Evolutionary conservation across 1,140 invertebrate species (phyloP).

Genomic region (Hetaerina americana): DNA sequence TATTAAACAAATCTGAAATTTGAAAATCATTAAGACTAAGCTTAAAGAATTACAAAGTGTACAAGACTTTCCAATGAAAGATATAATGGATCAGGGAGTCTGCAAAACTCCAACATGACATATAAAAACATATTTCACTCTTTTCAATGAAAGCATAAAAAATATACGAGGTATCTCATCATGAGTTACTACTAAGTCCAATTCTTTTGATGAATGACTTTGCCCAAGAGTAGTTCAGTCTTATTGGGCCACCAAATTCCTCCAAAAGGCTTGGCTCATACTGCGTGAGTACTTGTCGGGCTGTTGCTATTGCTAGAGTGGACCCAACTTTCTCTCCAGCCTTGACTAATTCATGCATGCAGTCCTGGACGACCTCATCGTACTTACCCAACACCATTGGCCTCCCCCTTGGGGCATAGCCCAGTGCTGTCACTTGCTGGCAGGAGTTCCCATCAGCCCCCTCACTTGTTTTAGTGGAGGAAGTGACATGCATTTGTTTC

Average conservation of each 20-base stretch:
- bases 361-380: conserved; percentile 28
- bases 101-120: no score
- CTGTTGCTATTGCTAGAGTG: conserved; percentile 28
- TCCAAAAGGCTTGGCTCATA: conserved; percentile 25
- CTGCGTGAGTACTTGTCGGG: conserved; percentile 28
- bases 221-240: conserved; percentile 28
- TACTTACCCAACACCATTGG: conserved; percentile 28
- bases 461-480: not conserved
- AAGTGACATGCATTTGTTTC: conserved; percentile 19
- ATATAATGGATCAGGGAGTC: no score
- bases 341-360: conserved; percentile 25
- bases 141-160: no score
- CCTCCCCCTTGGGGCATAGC: conserved; percentile 25
- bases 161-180: no score
- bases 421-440: conserved; percentile 23
- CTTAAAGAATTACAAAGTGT: no score
- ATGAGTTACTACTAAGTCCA: not conserved
- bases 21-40: no score
- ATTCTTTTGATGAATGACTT: conserved; percentile 24
- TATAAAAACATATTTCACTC: no score
- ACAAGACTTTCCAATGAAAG: no score
- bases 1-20: no score
- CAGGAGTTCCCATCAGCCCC: not conserved
- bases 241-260: conserved; percentile 27
- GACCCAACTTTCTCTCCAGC: conserved; percentile 27